Base-by-base conservation (phyloP, 2,113 vertebrate species). In the Peromyscus leucopus region DNA sequence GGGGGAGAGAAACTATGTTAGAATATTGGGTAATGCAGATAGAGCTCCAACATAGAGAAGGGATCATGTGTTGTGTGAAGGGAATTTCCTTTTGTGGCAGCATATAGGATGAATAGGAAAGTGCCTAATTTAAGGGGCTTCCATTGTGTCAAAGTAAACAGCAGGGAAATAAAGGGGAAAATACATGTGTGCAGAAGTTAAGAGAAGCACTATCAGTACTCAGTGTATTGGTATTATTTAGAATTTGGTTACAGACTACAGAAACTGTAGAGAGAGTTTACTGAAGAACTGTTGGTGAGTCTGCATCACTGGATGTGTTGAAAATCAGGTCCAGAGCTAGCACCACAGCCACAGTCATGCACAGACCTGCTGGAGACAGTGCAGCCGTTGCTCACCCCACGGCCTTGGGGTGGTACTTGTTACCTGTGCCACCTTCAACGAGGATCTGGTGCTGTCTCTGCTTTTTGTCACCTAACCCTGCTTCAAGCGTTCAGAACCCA, bases 251-350 rank as follows among this genome's bases (percentile, higher is more conserved):
- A 76, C 2, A 85, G 69, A 75, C 80, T 82, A 13, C 3, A 86
- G 91, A 82, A 93, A 82, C 76, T 83, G 36, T 59, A 89, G 78
- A 85, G 63, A 86, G 83, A 79, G 51, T 82, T 72, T 75, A 16
- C 0, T 65, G 57, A 78, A 75, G 39, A n/a, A 42, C 39, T 94
- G 0, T 48, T 89, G 22, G 8, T 46, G 51, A 88, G 51, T 74
- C 75, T 9, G 15, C 57, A 19, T 91, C 69, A 21, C 12, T 63
- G 51, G 57, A 36, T 69, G 26, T 57, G 21, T 88, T 26, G 22
- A 74, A 92, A 82, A n/a, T 80, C 51, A 85, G 65, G 33, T 67
- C 36, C 84, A 75, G 65, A 69, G 80, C 55, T 9, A 57, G 69
- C 6, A 51, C 26, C 48, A 65, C 33, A 48, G 55, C 42, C 8